These are phyloP conservation scores for Fregata magnificens DNA, from an alignment of 2,113 vertebrate genomes.

Conservation along the genomic window DNA sequence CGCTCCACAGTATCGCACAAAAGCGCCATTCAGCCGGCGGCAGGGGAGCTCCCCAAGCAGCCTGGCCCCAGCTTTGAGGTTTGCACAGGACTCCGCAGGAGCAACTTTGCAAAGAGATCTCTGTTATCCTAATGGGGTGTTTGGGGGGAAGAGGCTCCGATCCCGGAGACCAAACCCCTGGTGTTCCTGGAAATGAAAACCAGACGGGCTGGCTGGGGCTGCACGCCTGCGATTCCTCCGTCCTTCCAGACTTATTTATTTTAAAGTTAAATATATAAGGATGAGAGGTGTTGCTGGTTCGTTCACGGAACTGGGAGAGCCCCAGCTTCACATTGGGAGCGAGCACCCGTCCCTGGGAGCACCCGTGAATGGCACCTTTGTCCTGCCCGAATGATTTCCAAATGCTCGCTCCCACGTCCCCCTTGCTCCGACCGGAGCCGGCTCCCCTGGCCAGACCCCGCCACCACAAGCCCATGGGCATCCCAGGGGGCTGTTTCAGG, in stretches of 20 bases:
- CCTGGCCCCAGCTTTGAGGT: not conserved
- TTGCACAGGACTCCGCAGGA: not conserved
- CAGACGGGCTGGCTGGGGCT: not conserved
- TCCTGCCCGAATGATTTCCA: not conserved
- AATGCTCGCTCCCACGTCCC: not conserved
- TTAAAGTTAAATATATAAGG: not conserved
- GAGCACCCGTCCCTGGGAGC: not conserved
- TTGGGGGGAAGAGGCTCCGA: not conserved
- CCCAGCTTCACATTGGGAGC: not conserved
- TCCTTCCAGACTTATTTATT: not conserved
- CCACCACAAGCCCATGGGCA: not conserved
- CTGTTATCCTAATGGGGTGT: not conserved
- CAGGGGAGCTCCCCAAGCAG: not conserved
- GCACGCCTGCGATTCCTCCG: fast-evolving
- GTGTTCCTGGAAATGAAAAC: not conserved
- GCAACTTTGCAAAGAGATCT: not conserved
- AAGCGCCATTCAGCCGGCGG: not conserved
- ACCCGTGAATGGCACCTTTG: constrained; percentile 8
- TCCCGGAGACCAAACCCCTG: not conserved
- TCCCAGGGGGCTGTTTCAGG: not conserved
- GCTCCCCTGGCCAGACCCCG: not conserved
- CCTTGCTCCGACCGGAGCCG: fast-evolving
- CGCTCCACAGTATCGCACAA: not conserved
- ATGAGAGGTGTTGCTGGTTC: not conserved
- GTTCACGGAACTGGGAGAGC: too few species aligned